These are phyloP conservation scores for Miniopterus natalensis DNA, from an alignment of 2,113 vertebrate genomes.

Conservation along the genomic window DNA sequence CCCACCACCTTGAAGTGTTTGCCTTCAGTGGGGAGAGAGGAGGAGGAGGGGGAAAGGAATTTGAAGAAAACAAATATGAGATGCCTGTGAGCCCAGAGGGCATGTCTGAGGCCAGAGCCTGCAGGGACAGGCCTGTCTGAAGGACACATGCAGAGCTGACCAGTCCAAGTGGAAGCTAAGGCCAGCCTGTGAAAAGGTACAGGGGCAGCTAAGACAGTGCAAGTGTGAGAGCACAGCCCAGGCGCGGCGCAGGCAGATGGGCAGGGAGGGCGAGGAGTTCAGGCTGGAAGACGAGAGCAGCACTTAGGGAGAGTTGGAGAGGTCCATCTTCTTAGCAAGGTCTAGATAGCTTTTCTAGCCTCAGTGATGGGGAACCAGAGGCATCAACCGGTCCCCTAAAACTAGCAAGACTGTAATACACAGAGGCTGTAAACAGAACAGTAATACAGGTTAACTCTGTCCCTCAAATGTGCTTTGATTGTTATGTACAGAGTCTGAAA, in stretches of 20 bases:
- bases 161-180: background rate
- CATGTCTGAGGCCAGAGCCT: background rate
- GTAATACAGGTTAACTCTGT: background rate
- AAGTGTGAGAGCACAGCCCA: background rate
- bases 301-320: background rate
- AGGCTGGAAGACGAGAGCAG: background rate
- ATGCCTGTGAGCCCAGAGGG: background rate
- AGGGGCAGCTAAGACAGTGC: background rate
- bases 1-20: background rate
- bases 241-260: fast-evolving
- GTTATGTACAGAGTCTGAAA: background rate
- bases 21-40: background rate
- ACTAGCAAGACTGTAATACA: background rate
- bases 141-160: background rate
- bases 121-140: background rate
- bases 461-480: background rate
- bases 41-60: background rate
- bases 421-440: background rate
- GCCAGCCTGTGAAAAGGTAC: background rate
- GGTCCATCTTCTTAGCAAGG: background rate
- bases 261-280: background rate
- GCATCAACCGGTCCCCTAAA: background rate
- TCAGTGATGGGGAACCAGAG: background rate
- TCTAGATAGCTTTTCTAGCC: background rate
- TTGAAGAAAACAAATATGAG: constrained; percentile 4